These are phyloP conservation scores for Phenganax stokvisi DNA, from an alignment of 92 coral and sea anemone species.

Conservation along the genomic window DNA sequence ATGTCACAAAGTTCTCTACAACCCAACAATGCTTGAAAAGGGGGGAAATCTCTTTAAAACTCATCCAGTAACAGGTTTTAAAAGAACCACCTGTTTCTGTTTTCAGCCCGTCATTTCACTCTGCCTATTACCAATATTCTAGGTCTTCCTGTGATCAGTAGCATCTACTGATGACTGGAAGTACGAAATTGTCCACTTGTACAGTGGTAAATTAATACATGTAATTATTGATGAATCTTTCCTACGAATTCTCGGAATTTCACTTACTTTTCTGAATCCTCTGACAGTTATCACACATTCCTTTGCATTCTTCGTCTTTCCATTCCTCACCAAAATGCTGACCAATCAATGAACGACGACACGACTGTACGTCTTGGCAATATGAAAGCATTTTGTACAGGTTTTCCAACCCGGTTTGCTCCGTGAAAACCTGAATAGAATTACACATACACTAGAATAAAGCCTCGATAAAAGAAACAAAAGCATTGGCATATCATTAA, in stretches of 20 bases:
- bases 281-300: slow-evolving; percentile 85
- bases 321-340: slow-evolving; percentile 93
- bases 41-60: no score
- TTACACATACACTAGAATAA: neutral
- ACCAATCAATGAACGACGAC: slow-evolving; percentile 79
- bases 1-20: no score
- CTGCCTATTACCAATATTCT: no score
- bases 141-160: no score
- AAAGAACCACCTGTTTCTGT: no score
- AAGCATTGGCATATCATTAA: neutral
- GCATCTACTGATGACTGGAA: no score
- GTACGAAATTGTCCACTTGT: no score
- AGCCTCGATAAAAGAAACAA: neutral
- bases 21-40: no score
- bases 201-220: no score
- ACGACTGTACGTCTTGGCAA: slow-evolving; percentile 60
- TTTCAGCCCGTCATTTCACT: no score
- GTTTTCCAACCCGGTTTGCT: slow-evolving; percentile 67
- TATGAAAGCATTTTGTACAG: slow-evolving; percentile 75
- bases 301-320: slow-evolving; percentile 66
- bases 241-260: slow-evolving; percentile 26
- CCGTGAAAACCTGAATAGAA: slow-evolving; percentile 19
- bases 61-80: no score
- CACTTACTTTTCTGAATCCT: slow-evolving; percentile 33
- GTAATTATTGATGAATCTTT: no score